These are phyloP conservation scores for Cyclopterus lumpus DNA, from an alignment of 2,797 vertebrate species.

Conservation along the genomic window DNA sequence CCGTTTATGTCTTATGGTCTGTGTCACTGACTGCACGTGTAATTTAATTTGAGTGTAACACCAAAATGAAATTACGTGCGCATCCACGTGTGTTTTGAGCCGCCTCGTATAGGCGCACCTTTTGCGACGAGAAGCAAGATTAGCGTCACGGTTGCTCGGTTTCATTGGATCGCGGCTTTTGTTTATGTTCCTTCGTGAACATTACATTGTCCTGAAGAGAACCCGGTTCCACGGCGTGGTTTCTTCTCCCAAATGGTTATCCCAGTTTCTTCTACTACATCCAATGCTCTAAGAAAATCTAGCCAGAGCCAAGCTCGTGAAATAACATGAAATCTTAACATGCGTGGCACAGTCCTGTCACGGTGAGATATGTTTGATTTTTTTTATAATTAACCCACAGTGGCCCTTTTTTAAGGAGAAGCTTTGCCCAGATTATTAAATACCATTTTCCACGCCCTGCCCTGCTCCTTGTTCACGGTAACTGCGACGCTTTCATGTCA, in stretches of 20 bases:
- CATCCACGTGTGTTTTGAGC: constrained; percentile 11
- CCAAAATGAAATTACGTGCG: constrained; percentile 8
- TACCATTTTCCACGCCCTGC: constrained; percentile 25
- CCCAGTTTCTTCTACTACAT: constrained; percentile 1
- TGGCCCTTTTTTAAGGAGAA: constrained; percentile 15
- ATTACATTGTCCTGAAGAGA: constrained; percentile 45
- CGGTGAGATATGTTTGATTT: constrained; percentile 32
- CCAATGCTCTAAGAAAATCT: neutral
- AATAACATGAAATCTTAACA: constrained; percentile 19
- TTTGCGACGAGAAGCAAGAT: constrained; percentile 37
- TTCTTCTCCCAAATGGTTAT: neutral
- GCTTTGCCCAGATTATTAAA: constrained; percentile 40
- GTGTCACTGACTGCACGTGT: constrained; percentile 1
- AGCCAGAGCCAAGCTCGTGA: constrained; percentile 15
- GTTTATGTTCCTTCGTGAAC: constrained; percentile 48
- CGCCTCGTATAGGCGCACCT: constrained; percentile 17
- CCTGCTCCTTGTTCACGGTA: constrained; percentile 5
- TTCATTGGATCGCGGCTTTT: constrained; percentile 46
- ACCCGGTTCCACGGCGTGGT: constrained; percentile 15
- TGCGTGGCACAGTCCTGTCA: constrained; percentile 10
- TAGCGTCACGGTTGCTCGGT: constrained; percentile 48
- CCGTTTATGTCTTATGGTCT: neutral
- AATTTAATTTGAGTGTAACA: constrained; percentile 11
- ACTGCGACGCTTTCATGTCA: constrained; percentile 21
- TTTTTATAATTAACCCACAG: constrained; percentile 51